Base-by-base conservation (phyloP, 2,113 vertebrate genomes). In the Galeopterus variegatus region DNA sequence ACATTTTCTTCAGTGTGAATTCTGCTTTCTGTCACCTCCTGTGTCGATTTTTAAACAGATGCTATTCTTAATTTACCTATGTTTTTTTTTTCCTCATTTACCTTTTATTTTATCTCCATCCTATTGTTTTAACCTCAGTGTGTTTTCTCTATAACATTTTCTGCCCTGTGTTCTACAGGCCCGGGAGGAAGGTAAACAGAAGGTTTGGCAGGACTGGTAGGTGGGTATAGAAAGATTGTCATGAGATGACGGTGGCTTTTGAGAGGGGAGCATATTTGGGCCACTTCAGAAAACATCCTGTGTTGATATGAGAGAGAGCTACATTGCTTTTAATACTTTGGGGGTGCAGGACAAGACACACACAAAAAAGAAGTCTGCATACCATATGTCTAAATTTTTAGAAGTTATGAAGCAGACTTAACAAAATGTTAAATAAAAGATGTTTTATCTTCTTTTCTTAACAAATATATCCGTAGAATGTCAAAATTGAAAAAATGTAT, bases 381-480 rank as follows among this genome's bases (percentile, higher is more conserved):
- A 15, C 76, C 77, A 41, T 6, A 31, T 81, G 58, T 52, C 18
- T 70, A 33, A 72, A 41, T 13, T 64, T 97, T 82, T 28, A 21
- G 58, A 70, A 86, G 24, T 56, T 62, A 45, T 50, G 65, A 77
- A 62, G 48, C 91, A 86, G 48, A 82, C 62, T 60, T 83, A 65
- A 50, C 13, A 81, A 64, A 58, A 70, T 70, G 33, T 45, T 94
- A 72, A 88, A 77, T 65, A 88, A 95, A 89, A 86, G 75, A 72
- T 64, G 67, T 64, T 79, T 92, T 88, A 56, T 56, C 69, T 45
- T 91, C 62, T 62, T 65, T 58, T 75, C 54, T 77, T 89, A 60
- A 94, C 93, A 96, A 67, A 90, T 62, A 69, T 33, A 89, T 45
- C 75, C 87, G 73, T 41, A 90, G 72, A 73, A 86, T 50, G 79